phyloP scores from a whole-genome alignment of 2,797 vertebrate species.

The Carcharodon carcharias region DNA sequence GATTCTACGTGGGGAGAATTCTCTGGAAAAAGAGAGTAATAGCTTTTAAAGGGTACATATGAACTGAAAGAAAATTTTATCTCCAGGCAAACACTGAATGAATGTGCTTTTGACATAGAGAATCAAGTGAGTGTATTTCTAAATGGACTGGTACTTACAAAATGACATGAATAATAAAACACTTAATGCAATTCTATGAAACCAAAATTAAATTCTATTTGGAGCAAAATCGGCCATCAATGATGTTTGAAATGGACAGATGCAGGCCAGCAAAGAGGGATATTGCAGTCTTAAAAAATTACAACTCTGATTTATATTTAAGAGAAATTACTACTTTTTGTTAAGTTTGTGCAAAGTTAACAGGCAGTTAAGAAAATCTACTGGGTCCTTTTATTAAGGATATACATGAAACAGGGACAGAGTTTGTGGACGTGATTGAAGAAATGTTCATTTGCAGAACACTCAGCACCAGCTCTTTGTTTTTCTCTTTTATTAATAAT shows the following conservation, averaged over 20 bases:
- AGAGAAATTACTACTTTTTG: conserved; percentile 4
- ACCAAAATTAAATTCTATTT: conserved; percentile 5
- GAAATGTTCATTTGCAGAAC: background rate
- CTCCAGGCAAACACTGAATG: background rate
- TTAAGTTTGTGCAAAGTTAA: conserved; percentile 47
- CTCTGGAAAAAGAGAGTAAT: background rate
- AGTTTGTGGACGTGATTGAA: background rate
- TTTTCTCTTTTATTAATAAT: background rate
- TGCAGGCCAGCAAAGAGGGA: conserved; percentile 9
- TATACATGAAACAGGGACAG: conserved; percentile 44
- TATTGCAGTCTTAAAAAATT: conserved; percentile 32
- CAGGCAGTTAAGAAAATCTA: conserved; percentile 49
- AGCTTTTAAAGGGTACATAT: background rate
- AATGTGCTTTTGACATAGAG: background rate
- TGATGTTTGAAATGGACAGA: background rate
- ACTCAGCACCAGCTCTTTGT: background rate
- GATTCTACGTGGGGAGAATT: background rate
- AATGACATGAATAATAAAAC: background rate
- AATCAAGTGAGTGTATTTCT: background rate
- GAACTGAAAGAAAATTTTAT: background rate
- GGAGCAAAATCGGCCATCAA: background rate
- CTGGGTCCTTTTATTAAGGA: conserved; percentile 47
- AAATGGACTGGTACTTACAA: background rate
- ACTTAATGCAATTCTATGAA: background rate
- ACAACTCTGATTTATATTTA: conserved; percentile 5